Percentiles rank a stretch among this genome's conserved stretches.
Conservation (phyloP, 2,888 invertebrate genomes). For the Cheilosia variabilis region DNA sequence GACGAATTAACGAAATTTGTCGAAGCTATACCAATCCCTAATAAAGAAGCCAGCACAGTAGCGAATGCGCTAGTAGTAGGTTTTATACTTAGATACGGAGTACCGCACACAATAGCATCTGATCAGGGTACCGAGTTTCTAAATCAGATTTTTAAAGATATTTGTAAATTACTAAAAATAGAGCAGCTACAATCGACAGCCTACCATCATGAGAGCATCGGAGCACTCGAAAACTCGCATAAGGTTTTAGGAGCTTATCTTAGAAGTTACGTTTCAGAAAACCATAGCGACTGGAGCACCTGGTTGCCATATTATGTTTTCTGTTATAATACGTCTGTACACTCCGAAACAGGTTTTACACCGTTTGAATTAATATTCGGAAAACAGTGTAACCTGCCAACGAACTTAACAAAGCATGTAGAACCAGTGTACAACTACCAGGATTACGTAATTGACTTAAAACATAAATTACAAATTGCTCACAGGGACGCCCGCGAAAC, state of each 20-base stretch:
- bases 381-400: neutral
- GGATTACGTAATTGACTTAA: too few species aligned
- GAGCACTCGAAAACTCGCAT: slow-evolving; percentile 22
- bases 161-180: neutral
- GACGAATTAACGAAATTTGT: neutral
- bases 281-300: neutral
- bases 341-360: neutral
- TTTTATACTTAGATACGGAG: neutral
- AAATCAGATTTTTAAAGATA: neutral
- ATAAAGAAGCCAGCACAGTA: neutral
- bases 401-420: neutral
- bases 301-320: slow-evolving; percentile 7
- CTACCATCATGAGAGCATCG: slow-evolving; percentile 16
- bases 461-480: too few species aligned
- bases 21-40: neutral
- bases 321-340: slow-evolving; percentile 5
- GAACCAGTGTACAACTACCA: neutral
- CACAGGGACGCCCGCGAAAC: neutral
- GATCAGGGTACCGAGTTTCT: neutral
- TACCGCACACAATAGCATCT: neutral
- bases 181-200: neutral
- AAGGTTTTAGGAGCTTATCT: neutral
- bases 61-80: neutral
- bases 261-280: slow-evolving; percentile 21
- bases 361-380: slow-evolving; percentile 19